These are phyloP conservation scores for Prionailurus bengalensis DNA, from an alignment of 2,113 vertebrate genomes.

Conservation along the genomic window DNA sequence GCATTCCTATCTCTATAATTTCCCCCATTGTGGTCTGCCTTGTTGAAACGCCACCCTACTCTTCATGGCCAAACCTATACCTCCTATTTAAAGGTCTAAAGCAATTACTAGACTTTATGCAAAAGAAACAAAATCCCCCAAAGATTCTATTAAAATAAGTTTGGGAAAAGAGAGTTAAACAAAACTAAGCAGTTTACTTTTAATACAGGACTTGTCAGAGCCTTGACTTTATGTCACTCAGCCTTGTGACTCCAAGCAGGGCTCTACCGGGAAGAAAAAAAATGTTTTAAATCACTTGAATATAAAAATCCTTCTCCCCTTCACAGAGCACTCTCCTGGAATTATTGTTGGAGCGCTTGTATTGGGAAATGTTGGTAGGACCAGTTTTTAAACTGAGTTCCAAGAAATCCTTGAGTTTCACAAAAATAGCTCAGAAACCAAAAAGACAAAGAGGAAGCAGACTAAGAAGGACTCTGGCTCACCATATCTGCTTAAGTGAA, in stretches of 20 bases:
- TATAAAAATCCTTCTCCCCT: not conserved
- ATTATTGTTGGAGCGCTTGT: not conserved
- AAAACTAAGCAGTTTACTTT: not conserved
- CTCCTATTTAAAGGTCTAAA: not conserved
- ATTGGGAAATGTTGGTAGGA: not conserved
- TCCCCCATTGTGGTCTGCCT: not conserved
- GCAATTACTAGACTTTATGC: not conserved
- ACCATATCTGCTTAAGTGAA: not conserved
- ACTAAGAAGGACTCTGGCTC: not conserved
- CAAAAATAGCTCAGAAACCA: not conserved
- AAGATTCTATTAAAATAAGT: not conserved
- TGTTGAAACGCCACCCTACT: not conserved
- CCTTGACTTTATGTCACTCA: not conserved
- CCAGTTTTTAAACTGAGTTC: not conserved
- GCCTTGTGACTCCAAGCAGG: not conserved
- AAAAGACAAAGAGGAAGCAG: not conserved
- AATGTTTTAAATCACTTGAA: not conserved
- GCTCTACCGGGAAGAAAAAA: not conserved
- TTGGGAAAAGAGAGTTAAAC: not conserved
- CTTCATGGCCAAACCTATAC: not conserved
- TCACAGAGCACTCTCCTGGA: not conserved
- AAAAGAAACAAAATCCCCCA: not conserved
- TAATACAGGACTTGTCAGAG: not conserved
- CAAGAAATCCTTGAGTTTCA: conserved; percentile 1
- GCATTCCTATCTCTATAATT: not conserved